phyloP scores from a whole-genome alignment of 2,888 invertebrate species.

The Endomychus coccineus region DNA sequence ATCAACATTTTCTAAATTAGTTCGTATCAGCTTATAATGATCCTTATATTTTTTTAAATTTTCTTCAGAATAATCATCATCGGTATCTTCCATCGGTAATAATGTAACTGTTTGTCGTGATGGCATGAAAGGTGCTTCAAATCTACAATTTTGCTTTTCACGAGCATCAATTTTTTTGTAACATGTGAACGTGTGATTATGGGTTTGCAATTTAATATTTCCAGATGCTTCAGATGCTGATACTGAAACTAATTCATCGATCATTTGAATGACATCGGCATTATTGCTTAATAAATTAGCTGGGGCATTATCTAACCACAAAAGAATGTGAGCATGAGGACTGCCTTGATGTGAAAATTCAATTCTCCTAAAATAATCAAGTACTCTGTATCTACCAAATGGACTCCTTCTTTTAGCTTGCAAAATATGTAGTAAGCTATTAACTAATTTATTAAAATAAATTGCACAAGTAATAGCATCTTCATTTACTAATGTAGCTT shows the following conservation, averaged over 20 bases:
- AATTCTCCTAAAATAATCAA: slow-evolving; percentile 32
- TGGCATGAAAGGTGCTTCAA: slow-evolving; percentile 31
- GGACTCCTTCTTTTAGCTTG: slow-evolving; percentile 30
- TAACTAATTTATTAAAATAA: slow-evolving; percentile 36
- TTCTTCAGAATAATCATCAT: slow-evolving; percentile 9
- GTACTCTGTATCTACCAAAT: slow-evolving; percentile 28
- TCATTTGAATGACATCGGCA: too few relatives aligned
- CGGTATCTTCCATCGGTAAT: slow-evolving; percentile 19
- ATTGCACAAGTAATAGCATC: slow-evolving; percentile 31
- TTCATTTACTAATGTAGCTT: slow-evolving; percentile 29
- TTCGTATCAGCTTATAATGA: slow-evolving; percentile 11
- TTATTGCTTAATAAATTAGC: slow-evolving; percentile 16
- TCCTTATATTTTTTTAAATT: slow-evolving; percentile 10
- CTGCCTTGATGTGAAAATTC: slow-evolving; percentile 36
- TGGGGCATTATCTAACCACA: slow-evolving; percentile 35
- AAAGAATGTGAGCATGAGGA: slow-evolving; percentile 22
- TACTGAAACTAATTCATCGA: slow-evolving; percentile 27
- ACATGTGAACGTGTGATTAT: slow-evolving; percentile 31
- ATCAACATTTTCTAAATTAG: slow-evolving; percentile 18
- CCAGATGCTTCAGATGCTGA: slow-evolving; percentile 25
- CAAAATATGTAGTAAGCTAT: slow-evolving; percentile 27
- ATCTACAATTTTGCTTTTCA: slow-evolving; percentile 26
- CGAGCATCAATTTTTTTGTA: slow-evolving; percentile 21
- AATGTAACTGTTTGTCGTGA: slow-evolving; percentile 22
- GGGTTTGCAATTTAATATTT: slow-evolving; percentile 27